Evolutionary conservation across 2,888 invertebrate genomes (phyloP), one percentile per base, ranked within the genome.

Genomic region (Ptilodon capucinus): DNA sequence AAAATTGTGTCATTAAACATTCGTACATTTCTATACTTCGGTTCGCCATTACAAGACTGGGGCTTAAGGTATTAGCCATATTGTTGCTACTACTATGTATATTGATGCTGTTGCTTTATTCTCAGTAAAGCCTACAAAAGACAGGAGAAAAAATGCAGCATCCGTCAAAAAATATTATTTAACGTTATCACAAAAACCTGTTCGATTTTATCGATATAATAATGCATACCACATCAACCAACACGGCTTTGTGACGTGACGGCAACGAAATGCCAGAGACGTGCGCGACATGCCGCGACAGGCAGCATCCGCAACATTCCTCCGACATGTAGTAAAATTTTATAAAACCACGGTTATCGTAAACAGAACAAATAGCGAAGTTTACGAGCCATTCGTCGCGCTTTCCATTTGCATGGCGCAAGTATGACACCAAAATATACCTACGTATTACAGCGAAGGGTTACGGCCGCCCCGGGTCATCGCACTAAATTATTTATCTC

Each of bases 291-390:
- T 58, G 51, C 43, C 43, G n/a, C n/a, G 35, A 66, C 60, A 59
- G 55, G 63, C 63, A 62, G 66, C 72, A 70, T 69, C 64, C 70
- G 60, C 70, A 59, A 76, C 74, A 81, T 81, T 74, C 76, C 76
- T 69, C 59, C 60, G 67, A 64, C 74, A 69, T 58, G 72, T 78
- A 74, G 81, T 87, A 86, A 87, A 86, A 79, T 81, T 83, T 77
- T 84, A 82, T 83, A 86, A 87, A 87, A 84, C 81, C 79, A 72
- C 79, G 79, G 81, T 84, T 86, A 88, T 89, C 86, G 87, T 87
- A 86, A 86, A 89, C 84, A 82, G 82, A 88, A 87, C 84, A 84
- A 86, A 89, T 86, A 85, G 81, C 82, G 65, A 77, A 77, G 57
- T 88, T 90, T 88, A 90, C 82, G 86, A 85, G 74, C 83, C 76